These are phyloP conservation scores for Nematostella vectensis DNA, from an alignment of 92 coral and sea anemone species.

Conservation along the genomic window DNA sequence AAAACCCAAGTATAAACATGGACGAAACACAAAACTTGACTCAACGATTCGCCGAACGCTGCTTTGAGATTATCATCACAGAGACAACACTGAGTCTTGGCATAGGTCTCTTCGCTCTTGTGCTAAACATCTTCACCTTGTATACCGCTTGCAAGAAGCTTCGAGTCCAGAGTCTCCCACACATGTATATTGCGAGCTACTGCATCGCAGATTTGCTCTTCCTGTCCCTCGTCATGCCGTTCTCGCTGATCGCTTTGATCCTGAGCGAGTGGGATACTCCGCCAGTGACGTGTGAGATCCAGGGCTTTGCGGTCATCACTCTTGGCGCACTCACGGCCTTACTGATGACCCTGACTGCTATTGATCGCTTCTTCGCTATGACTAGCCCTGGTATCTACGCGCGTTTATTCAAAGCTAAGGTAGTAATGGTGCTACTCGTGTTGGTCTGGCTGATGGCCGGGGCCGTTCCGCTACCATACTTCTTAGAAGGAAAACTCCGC, in stretches of 20 bases:
- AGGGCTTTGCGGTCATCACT: not conserved
- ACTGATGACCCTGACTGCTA: not conserved
- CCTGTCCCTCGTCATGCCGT: not conserved
- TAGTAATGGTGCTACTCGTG: not conserved
- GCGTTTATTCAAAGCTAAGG: not conserved
- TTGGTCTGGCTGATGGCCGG: not conserved
- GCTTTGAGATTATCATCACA: not conserved
- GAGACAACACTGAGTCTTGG: not conserved
- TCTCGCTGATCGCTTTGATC: not conserved
- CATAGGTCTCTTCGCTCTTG: not conserved
- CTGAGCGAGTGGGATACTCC: not conserved
- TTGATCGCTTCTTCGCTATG: not conserved
- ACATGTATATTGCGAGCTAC: not conserved
- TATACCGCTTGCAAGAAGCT: slow-evolving; percentile 6
- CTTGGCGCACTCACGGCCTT: not conserved
- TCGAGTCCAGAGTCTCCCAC: not conserved
- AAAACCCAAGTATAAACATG: no score
- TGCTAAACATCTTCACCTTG: not conserved
- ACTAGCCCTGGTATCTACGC: slow-evolving; percentile 5
- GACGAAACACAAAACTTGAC: slow-evolving; percentile 2
- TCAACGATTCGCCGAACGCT: not conserved
- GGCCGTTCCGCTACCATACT: slow-evolving; percentile 1
- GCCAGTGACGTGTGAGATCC: slow-evolving; percentile 2
- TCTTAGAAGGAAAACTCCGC: not conserved
- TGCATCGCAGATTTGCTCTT: not conserved